Evolutionary conservation across 92 coral and sea anemone genomes (phyloP), one percentile per base, ranked within the genome.

Genomic region (Phenganax marumi): DNA sequence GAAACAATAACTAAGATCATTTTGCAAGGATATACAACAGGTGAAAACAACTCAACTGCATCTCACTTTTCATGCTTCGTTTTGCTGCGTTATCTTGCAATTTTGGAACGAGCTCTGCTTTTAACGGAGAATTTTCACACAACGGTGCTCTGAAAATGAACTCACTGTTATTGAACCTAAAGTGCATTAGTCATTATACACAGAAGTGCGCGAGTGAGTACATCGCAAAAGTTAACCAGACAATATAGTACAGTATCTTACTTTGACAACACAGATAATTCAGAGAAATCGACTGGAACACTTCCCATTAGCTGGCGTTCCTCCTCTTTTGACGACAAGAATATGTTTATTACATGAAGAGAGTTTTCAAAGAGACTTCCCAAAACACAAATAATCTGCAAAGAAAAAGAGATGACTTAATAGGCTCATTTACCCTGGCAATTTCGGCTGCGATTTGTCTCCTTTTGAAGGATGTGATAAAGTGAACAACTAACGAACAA

Each of bases 281-380:
- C 56, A 8, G 83, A 72, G 63, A 47, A 46, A 78, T 48, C 81
- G 24, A 76, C 39, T 11, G 23, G 22, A 16, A 57, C 13, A 8
- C 23, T 74, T 7, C 8, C 9, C 18, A 46, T 50, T 50, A 33
- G 16, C 2, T 18, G 6, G 9, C 77, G 21, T 74, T 51, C 79
- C 63, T 74, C 79, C 25, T 21, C 65, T 51, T 74, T 43, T n/a
- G 48, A 46, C 4, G 97, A 91, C 74, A 92, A 70, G 55, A 84
- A 86, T 75, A 95, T 85, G 85, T 86, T 85, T 13, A 95, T 47
- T 10, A 95, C 68, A 49, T 95, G 91, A 52, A 92, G 91, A 11
- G 93, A 90, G 76, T 89, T 92, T 76, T 95, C 91, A 86, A 95
- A 95, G 79, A 95, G 86, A 77, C 96, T 92, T 43, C 97, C 97